Base-by-base conservation (phyloP, 2,888 invertebrate genomes). In the Amblyjoppa proteus region DNA sequence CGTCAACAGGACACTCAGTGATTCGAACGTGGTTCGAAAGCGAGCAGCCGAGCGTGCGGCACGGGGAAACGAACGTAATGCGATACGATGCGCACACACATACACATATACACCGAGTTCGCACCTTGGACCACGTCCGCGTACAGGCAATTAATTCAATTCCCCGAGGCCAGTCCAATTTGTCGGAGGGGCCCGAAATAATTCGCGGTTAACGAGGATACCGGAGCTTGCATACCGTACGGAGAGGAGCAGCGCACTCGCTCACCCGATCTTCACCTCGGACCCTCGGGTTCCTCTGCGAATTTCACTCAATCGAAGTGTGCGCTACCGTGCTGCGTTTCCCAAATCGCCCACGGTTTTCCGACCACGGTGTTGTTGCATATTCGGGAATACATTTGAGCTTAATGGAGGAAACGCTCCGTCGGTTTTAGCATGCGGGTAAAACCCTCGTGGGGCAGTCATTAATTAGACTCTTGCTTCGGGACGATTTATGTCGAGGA, bases 131-230 rank as follows among this genome's bases (percentile, higher is more conserved):
- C 84, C 85, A 78, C 82, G 69, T 80, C 86, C 79, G 84, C 77
- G 79, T 64, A 79, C 79, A 69, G 78, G 79, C 86, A 82, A 88
- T 89, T 91, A 88, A 90, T 90, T 89, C 88, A 87, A 88, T 90
- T 88, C 87, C 87, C 88, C 64, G 51, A 79, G 81, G 66, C 81
- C 86, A 61, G 81, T 69, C 83, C 88, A 87, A 90, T 89, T 88
- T 88, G 89, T 87, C 89, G 88, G 87, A 87, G 75, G 31, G 16
- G 76, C 70, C 71, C 87, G 89, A 89, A 90, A 90, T 90, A 90
- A 90, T 90, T 90, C 89, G 88, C 88, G 90, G 89, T 88, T 91
- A 91, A 90, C 89, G 90, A 90, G 89, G 85, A 88, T 84, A 87
- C 75, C 89, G 87, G 88, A 71, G 31, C 79, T 64, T 51, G 51